Evolutionary conservation across 2,113 vertebrate species (phyloP).

Genomic region (Silurus glanis): DNA sequence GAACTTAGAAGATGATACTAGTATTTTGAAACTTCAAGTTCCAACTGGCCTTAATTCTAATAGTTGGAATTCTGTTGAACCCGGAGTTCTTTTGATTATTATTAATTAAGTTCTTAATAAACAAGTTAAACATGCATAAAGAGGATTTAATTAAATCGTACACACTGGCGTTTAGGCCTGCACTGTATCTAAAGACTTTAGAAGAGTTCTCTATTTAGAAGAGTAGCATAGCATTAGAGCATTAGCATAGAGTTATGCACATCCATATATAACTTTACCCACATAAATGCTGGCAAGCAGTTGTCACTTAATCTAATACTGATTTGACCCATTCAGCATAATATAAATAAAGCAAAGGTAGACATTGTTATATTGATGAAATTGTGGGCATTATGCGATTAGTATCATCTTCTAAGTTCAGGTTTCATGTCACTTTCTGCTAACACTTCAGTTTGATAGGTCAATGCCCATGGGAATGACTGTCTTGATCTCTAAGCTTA

Average conservation of each 20-base stretch:
- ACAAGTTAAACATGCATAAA: background rate
- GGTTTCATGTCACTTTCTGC: background rate
- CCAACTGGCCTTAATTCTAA: background rate
- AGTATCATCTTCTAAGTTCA: background rate
- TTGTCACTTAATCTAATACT: background rate
- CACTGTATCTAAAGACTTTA: background rate
- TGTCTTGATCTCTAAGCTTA: constrained; percentile 36
- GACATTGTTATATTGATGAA: background rate
- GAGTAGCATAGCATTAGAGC: background rate
- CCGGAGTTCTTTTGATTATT: background rate
- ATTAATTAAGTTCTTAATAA: too few relatives aligned
- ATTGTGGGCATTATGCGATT: background rate
- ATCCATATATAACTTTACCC: background rate
- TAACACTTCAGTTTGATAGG: constrained; percentile 15
- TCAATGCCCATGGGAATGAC: background rate
- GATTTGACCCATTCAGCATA: background rate
- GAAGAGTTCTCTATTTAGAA: background rate
- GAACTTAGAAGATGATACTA: background rate
- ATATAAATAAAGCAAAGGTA: background rate
- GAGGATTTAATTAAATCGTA: background rate
- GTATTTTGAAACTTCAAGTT: background rate
- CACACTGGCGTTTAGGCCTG: background rate
- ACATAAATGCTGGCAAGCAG: background rate
- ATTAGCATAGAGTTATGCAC: background rate
- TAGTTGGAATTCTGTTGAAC: background rate